Evolutionary conservation across 2,888 invertebrate genomes (phyloP), one percentile per base, ranked within the genome.

Genomic region (Phasia obesa): DNA sequence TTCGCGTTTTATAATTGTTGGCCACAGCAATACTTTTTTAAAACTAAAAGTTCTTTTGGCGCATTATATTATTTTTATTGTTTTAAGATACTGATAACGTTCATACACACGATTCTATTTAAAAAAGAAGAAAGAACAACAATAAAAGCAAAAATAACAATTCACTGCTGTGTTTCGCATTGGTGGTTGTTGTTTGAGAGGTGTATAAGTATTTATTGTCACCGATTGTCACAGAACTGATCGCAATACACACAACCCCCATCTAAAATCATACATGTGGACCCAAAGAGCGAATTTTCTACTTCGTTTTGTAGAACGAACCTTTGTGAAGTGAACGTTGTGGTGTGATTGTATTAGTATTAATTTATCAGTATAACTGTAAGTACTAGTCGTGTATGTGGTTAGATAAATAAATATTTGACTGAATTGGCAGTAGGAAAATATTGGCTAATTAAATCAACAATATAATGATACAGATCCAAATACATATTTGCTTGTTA

Each of bases 1-100:
- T 84, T 86, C 85, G 85, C 86, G 81, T 85, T 70, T 86, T n/a
- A n/a, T n/a, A 84, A 85, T 86, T 86, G 87, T 86, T 86, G 81
- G 86, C 84, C 85, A 81, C 85, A 88, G 88, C 88, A 88, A 89
- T 89, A 88, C 87, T 85, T 84, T 84, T 81, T 71, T 64, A 60
- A 80, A 84, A 81, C 79, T 74, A 84, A 81, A 81, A 80, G 73
- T 81, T 74, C 81, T 79, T 79, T 60, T 62, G 62, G 59, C 49
- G 47, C 53, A 82, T 78, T 81, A 79, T 82, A 79, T 84, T 81
- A 84, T 71, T 82, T 85, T 84, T 81, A 78, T 82, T 85, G 80
- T 83, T 85, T 81, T 67, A 80, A 85, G 83, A 80, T 84, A 85
- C 85, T 86, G 86, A 86, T 86, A 86, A 86, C 80, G 83, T 81